Evolutionary conservation across 1,140 invertebrate genomes (phyloP).

Genomic region (Aphis craccivora): DNA sequence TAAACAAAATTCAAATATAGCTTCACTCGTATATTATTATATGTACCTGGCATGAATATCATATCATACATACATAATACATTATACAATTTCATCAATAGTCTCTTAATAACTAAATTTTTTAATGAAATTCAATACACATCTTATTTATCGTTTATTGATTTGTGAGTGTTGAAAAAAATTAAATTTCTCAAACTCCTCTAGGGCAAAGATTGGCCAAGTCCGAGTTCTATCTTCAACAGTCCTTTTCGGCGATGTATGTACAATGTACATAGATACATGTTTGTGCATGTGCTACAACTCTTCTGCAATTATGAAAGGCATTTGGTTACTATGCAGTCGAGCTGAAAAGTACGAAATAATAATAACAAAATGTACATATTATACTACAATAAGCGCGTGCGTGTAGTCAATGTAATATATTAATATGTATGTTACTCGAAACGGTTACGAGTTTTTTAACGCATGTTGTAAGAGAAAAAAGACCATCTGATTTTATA

Average conservation of each 20-base stretch:
- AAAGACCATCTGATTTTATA: slow-evolving; percentile 28
- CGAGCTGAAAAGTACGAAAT: background rate
- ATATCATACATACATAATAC: background rate
- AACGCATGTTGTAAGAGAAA: background rate
- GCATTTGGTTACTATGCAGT: background rate
- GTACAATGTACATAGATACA: background rate
- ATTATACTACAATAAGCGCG: background rate
- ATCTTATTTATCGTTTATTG: background rate
- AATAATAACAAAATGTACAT: background rate
- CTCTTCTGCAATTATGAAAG: background rate
- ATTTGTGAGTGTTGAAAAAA: background rate
- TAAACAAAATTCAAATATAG: background rate
- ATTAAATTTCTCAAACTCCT: background rate
- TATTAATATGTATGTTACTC: slow-evolving; percentile 8
- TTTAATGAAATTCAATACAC: background rate
- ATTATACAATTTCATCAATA: background rate
- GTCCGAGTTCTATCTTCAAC: background rate
- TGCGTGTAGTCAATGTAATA: background rate
- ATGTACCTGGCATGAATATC: background rate
- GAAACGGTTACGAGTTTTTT: background rate
- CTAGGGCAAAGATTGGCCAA: background rate
- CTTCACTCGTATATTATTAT: background rate
- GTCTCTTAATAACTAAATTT: background rate
- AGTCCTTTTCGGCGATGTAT: background rate
- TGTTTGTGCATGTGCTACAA: background rate